Base-by-base conservation (phyloP, 2,888 invertebrate genomes). In the Macrosoma leucophasiata region DNA sequence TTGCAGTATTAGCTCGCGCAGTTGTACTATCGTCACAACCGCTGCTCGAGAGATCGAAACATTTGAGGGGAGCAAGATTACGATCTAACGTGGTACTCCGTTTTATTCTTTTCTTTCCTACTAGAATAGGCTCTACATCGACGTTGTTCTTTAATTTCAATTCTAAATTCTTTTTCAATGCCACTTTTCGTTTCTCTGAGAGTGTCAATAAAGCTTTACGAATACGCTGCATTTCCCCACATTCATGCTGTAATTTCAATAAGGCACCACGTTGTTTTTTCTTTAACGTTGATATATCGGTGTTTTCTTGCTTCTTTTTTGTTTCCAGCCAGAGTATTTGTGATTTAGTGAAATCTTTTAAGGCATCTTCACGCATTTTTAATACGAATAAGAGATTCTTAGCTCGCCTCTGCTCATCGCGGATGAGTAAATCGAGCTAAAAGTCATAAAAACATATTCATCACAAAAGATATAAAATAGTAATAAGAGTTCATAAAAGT, bases 191-290 rank as follows among this genome's bases (percentile, higher is more conserved):
- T 41, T 72, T 77, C 19, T 84, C 81, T 1, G 81, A 78, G 28
- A 79, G 62, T 3, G 78, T 61, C 14, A 84, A 56, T 9, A 84
- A 50, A 3, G 81, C 76, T 48, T 77, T 81, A 3, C 81, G 69
- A 77, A 84, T 84, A 52, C 88, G 81, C 53, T 87, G 86, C 79
- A 91, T 89, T 64, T 91, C 90, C 27, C 89, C 89, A 59, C 89
- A 88, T 54, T 90, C 90, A 56, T 90, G 88, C 39, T 90, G 87
- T 17, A 90, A 67, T 55, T 88, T 88, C 21, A 89, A 65, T 32
- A 90, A 63, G 9, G 91, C 76, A 1, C 88, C 90, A 25, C 90
- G 77, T 58, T 91, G 90, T 46, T 89, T 89, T 54, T 91, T 90
- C 52, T 88, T 88, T 9, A 90, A 79, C 5, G 87, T 74, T 1